These are phyloP conservation scores for Neodiprion lecontei DNA, from an alignment of 1,140 invertebrate species.

Conservation along the genomic window DNA sequence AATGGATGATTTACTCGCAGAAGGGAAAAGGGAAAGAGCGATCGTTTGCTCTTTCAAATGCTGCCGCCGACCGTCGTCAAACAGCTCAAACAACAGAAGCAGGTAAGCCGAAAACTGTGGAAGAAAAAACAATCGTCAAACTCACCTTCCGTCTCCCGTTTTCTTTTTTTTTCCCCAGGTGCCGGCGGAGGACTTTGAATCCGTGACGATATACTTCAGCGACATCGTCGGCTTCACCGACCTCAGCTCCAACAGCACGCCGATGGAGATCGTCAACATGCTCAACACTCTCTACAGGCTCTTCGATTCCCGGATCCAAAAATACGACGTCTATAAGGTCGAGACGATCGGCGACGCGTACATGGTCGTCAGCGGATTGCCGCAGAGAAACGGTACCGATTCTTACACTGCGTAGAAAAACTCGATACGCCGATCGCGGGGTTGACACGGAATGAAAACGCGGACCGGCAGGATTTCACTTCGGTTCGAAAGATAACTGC, in stretches of 20 bases:
- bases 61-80: slow-evolving; percentile 79
- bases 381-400: slow-evolving; percentile 30
- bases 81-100: slow-evolving; percentile 79
- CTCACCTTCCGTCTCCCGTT: neutral
- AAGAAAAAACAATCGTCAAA: neutral
- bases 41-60: slow-evolving; percentile 84
- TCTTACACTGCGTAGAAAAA: neutral
- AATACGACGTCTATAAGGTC: slow-evolving; percentile 90
- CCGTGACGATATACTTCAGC: slow-evolving; percentile 87
- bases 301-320: slow-evolving; percentile 85
- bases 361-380: slow-evolving; percentile 71
- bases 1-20: neutral
- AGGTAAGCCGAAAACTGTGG: slow-evolving; percentile 59
- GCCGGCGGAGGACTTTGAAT: slow-evolving; percentile 79
- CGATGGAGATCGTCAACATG: slow-evolving; percentile 85
- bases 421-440: too few relatives aligned
- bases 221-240: slow-evolving; percentile 92
- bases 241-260: slow-evolving; percentile 82
- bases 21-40: slow-evolving; percentile 81
- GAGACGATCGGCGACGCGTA: slow-evolving; percentile 94
- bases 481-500: too few relatives aligned
- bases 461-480: too few relatives aligned
- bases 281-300: slow-evolving; percentile 86
- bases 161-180: slow-evolving; percentile 60
- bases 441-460: too few relatives aligned